Base-by-base conservation (phyloP, 2,113 vertebrate species). In the Trochalopteron elliotii region DNA sequence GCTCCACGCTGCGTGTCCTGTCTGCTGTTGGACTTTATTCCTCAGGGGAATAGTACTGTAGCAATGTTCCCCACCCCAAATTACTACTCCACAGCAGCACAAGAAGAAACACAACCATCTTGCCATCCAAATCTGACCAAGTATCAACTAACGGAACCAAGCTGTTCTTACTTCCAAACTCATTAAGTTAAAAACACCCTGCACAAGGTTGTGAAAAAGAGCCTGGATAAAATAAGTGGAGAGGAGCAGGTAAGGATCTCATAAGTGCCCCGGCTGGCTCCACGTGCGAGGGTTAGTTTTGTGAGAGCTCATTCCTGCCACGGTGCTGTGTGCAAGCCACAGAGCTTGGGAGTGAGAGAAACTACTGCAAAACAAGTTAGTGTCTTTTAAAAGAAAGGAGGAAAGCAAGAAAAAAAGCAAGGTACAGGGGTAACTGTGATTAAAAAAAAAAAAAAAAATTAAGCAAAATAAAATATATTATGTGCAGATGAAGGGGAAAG, bases 341-440 rank as follows among this genome's bases (percentile, higher is more conserved):
- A 70, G 90, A 93, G 76, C 80, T 77, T 93, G 75, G 65, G 68
- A 79, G 89, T 84, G 91, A 95, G 72, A 86, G 61, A 90, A 94
- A 55, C 31, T 76, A 94, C 45, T 0, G 1, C 63, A 83, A 79
- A 93, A 64, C 53, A 86, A 80, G 84, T 93, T 89, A 90, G 87
- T 84, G 79, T 70, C 35, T 57, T 89, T 90, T 83, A 85, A 89
- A 87, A 69, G 42, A 39, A 69, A 79, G 44, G 30, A 93, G 28
- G 31, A 79, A 89, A 82, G 70, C 55, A 42, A 67, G 67, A 12
- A 49, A 60, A 75, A 86, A 87, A 65, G 24, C 79, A 86, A 90
- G 3, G 9, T 39, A 94, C 70, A 71, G 27, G 60, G 31, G 35
- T 15, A 93, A 83, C 3, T 33, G 85, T 81, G 87, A 55, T 30